Conservation (phyloP, 2,888 invertebrate genomes). For the Hipparchia sbordonii region DNA sequence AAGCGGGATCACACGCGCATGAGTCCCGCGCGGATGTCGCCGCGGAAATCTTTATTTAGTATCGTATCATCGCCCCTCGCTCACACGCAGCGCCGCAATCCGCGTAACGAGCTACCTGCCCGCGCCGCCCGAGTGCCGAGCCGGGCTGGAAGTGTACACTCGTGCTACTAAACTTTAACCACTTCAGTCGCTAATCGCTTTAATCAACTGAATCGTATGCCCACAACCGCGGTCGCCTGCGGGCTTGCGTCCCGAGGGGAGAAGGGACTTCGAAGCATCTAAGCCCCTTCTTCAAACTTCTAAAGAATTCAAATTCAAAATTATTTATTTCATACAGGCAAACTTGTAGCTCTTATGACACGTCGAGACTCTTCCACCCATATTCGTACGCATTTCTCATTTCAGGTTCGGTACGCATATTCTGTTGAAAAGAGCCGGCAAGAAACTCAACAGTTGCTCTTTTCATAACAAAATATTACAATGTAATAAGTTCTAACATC, state of each 20-base stretch:
- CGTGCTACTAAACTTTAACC: slow-evolving; percentile 36
- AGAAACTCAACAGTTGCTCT: too few species aligned
- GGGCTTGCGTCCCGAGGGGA: background rate
- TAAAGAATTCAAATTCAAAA: too few species aligned
- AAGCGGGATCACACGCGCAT: slow-evolving; percentile 42
- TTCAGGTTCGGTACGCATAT: too few species aligned
- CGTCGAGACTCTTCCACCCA: too few species aligned
- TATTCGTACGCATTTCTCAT: too few species aligned
- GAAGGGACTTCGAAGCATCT: too few species aligned
- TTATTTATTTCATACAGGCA: too few species aligned
- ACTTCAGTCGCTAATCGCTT: slow-evolving; percentile 14
- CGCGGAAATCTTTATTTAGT: slow-evolving; percentile 81
- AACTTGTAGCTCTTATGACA: too few species aligned
- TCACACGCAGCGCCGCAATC: slow-evolving; percentile 63
- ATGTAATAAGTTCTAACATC: too few species aligned
- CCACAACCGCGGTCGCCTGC: background rate
- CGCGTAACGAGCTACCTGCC: slow-evolving; percentile 29
- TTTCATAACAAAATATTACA: too few species aligned
- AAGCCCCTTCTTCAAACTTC: too few species aligned
- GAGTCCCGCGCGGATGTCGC: slow-evolving; percentile 72
- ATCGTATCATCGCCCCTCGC: slow-evolving; percentile 71
- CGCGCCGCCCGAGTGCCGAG: slow-evolving; percentile 1
- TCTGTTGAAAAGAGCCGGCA: too few species aligned
- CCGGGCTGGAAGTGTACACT: slow-evolving; percentile 45
- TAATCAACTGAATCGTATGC: slow-evolving; percentile 10